Evolutionary conservation across 2,888 invertebrate species (phyloP).

Genomic region (Drosophila heteroneura): DNA sequence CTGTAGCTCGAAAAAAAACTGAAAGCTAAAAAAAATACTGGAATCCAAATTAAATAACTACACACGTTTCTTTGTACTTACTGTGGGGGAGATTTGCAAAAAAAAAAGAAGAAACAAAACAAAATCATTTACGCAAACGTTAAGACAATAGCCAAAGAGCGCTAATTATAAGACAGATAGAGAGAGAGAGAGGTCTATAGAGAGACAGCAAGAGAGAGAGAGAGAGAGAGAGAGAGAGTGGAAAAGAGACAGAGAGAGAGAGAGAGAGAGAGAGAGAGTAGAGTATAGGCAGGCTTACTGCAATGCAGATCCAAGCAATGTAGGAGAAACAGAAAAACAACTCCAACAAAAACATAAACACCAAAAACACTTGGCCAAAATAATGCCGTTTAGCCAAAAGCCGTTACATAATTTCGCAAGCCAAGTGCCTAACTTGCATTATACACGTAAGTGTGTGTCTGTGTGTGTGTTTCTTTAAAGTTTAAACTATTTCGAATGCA

Average conservation of each 20-base stretch:
- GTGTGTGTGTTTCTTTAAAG: conserved; percentile 10
- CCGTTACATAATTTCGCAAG: conserved; percentile 69
- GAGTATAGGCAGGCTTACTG: neutral
- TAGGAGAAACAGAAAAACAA: conserved; percentile 17
- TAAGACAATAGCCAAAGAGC: conserved; percentile 66
- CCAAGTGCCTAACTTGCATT: conserved; percentile 40
- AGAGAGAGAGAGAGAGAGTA: conserved; percentile 8
- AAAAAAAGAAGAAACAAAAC: conserved; percentile 6
- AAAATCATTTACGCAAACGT: conserved; percentile 71
- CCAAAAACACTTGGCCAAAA: conserved; percentile 58
- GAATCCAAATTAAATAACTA: conserved; percentile 9
- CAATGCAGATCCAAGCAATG: conserved; percentile 11
- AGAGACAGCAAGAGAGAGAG: conserved; percentile 8
- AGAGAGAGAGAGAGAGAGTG: neutral
- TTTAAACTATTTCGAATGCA: conserved; percentile 66
- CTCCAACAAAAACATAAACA: conserved; percentile 13
- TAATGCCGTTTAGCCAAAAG: conserved; percentile 71
- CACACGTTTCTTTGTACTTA: conserved; percentile 15
- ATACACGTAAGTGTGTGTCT: conserved; percentile 5
- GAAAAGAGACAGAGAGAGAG: conserved; percentile 17
- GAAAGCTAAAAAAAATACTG: conserved; percentile 11
- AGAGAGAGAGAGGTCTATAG: conserved; percentile 1
- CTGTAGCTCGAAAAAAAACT: conserved; percentile 39
- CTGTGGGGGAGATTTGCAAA: conserved; percentile 31
- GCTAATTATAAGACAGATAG: conserved; percentile 54